phyloP scores from a whole-genome alignment of 1,140 invertebrate species.

The Listronotus oregonensis region DNA sequence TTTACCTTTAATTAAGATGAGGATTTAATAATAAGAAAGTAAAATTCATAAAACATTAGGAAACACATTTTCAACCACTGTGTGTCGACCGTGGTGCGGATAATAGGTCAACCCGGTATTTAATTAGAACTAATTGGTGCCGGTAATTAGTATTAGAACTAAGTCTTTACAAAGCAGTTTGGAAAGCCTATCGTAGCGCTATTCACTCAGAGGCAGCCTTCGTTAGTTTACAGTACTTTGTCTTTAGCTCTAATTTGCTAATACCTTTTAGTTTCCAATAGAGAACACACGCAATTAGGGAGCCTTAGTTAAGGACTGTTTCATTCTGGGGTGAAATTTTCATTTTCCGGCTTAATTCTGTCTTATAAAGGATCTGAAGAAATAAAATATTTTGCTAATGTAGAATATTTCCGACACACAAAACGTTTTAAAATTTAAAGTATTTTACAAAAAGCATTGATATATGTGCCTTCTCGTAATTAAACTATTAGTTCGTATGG shows the following conservation, averaged over 20 bases:
- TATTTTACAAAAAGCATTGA: too few relatives aligned
- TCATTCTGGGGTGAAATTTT: not conserved
- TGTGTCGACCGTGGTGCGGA: conserved; percentile 35
- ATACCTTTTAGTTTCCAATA: conserved; percentile 27
- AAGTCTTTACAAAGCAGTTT: conserved; percentile 51
- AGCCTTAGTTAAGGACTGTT: not conserved
- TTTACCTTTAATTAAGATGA: too few relatives aligned
- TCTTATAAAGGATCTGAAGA: too few relatives aligned
- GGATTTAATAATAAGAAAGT: too few relatives aligned
- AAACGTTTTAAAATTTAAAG: too few relatives aligned
- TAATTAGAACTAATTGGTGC: conserved; percentile 51
- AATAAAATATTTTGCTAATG: too few relatives aligned
- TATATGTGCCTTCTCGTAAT: too few relatives aligned
- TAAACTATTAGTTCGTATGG: too few relatives aligned
- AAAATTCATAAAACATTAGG: too few relatives aligned
- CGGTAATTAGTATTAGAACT: conserved; percentile 53
- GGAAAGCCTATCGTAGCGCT: conserved; percentile 45
- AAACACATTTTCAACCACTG: not conserved
- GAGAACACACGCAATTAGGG: conserved; percentile 14
- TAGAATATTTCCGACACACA: too few relatives aligned
- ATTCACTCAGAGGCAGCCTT: conserved; percentile 21
- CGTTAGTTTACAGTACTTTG: conserved; percentile 29
- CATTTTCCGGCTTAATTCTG: not conserved
- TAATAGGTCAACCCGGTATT: conserved; percentile 50
- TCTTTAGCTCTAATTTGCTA: conserved; percentile 36